Conservation (phyloP, 1,140 invertebrate species). For the Delia radicum region DNA sequence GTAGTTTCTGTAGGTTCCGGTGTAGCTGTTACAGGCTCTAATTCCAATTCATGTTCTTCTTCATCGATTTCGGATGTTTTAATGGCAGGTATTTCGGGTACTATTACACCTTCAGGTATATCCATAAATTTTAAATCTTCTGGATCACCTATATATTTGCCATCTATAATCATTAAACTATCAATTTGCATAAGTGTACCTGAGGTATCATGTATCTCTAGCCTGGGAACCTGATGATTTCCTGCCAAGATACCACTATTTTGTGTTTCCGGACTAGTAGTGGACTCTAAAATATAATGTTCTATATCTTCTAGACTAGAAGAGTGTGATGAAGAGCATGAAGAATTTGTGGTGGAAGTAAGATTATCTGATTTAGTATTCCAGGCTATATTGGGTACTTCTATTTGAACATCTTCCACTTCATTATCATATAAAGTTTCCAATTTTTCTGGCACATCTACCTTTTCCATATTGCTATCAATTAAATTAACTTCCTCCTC, state of each 20-base stretch:
- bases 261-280: slow-evolving; percentile 54
- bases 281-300: slow-evolving; percentile 54
- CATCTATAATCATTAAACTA: slow-evolving; percentile 59
- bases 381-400: slow-evolving; percentile 69
- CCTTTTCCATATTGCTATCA: slow-evolving; percentile 44
- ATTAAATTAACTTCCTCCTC: slow-evolving; percentile 21
- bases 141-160: slow-evolving; percentile 54
- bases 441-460: slow-evolving; percentile 57
- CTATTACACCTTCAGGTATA: slow-evolving; percentile 43
- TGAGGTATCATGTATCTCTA: slow-evolving; percentile 68
- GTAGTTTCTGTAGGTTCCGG: slow-evolving; percentile 48
- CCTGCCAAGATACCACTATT: slow-evolving; percentile 29
- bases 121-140: slow-evolving; percentile 53
- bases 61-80: slow-evolving; percentile 42
- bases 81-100: slow-evolving; percentile 35
- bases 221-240: slow-evolving; percentile 59
- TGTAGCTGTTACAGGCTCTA: slow-evolving; percentile 46
- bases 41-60: slow-evolving; percentile 38
- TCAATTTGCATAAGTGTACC: slow-evolving; percentile 66
- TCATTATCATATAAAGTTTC: slow-evolving; percentile 63
- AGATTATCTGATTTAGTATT: slow-evolving; percentile 46
- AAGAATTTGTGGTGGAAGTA: slow-evolving; percentile 33
- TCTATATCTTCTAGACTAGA: slow-evolving; percentile 54
- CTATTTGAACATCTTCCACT: slow-evolving; percentile 40
- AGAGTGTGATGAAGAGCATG: slow-evolving; percentile 46